Evolutionary conservation across 1,140 invertebrate species (phyloP), one percentile per base, ranked within the genome.

Genomic region (Pogonomyrmex barbatus): DNA sequence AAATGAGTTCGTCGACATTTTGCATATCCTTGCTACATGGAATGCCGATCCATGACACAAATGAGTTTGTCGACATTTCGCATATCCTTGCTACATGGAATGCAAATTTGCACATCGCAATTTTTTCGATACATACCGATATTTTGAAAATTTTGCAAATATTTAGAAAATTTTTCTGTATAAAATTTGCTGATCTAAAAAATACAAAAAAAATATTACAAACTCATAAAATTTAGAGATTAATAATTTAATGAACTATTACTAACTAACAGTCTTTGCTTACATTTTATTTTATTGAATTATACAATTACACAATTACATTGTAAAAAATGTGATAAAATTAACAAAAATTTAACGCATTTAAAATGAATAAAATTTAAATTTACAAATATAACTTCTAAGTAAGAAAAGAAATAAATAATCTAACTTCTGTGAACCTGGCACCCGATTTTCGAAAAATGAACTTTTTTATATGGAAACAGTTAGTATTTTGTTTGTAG

Each of bases 41-140:
- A 68, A 68, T 68, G 65, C 65, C n/a, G 65, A 68, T 68, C 42
- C 42, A 17, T 50, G 42, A 68, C 47, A 68, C n/a, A 4, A 47
- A 12, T 4, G 12, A 68, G 50, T 68, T 68, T 0, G 39, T 68
- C 65, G 45, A 68, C 42, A 50, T 24, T 50, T 68, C 4, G 12
- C 42, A 42, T 42, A 24, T 33, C 45, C 10, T 68, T 47, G 45
- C 24, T 50, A 14, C 12, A 4, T 30, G 65, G 42, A 68, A 68
- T 68, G 65, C 65, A 68, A 68, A 47, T 68, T 68, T 50, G 65
- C 12, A n/a, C 42, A 5, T 30, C 4, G 65, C 10, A 68, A 67
- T 47, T 50, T 68, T 68, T 68, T 67, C n/a, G 9, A 67, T 67
- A 67, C 39, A 45, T 67, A 42, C n/a, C 4, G 9, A 8, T 2